These are phyloP conservation scores for Spialia ferax DNA, from an alignment of 2,888 invertebrate species.

Conservation along the genomic window DNA sequence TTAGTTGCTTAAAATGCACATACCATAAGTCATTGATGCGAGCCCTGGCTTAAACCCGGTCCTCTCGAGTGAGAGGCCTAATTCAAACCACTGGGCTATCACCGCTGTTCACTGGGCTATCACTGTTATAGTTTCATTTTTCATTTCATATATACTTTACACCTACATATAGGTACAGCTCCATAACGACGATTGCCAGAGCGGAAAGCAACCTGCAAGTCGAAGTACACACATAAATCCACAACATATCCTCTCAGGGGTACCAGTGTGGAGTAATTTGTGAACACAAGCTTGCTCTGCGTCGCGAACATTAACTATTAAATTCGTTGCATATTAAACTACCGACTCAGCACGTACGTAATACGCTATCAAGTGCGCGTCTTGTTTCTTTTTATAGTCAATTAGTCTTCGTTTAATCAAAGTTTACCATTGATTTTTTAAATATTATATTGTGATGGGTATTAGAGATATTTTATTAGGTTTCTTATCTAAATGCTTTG, in stretches of 20 bases:
- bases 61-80: too few species aligned
- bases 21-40: too few species aligned
- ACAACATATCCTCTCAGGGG: slow-evolving; percentile 67
- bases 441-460: too few species aligned
- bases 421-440: too few species aligned
- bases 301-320: slow-evolving; percentile 84
- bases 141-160: too few species aligned
- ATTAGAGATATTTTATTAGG: background rate
- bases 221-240: slow-evolving; percentile 77
- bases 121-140: too few species aligned
- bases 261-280: slow-evolving; percentile 83
- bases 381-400: slow-evolving; percentile 41
- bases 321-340: slow-evolving; percentile 86
- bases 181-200: slow-evolving; percentile 65
- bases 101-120: too few species aligned
- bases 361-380: slow-evolving; percentile 52
- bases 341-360: slow-evolving; percentile 47
- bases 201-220: slow-evolving; percentile 65
- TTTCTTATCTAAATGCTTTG: too few species aligned
- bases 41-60: too few species aligned
- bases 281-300: slow-evolving; percentile 72
- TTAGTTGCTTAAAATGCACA: too few species aligned
- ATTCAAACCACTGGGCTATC: too few species aligned
- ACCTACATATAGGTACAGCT: too few species aligned
- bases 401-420: background rate